Conservation (phyloP, 2,113 vertebrate species). For the Rhinopomastus cyanomelas region DNA sequence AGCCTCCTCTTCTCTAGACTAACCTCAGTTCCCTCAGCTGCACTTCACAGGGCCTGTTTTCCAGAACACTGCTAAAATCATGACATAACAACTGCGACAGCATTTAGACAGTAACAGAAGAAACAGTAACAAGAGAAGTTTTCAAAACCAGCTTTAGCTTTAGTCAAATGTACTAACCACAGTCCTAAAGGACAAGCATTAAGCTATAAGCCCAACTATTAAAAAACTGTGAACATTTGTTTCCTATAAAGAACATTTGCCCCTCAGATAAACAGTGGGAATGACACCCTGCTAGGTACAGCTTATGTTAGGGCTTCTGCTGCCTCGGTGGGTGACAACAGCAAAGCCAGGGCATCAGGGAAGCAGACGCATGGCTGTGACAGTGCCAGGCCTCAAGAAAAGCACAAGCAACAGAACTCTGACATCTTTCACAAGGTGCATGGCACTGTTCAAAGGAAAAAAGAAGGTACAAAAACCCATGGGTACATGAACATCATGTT, state of each 20-base stretch:
- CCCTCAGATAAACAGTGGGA: neutral
- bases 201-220: neutral
- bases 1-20: too few relatives aligned
- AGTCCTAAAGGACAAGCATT: neutral
- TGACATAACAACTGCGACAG: neutral
- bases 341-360: fast-evolving
- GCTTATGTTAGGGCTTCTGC: neutral
- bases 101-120: neutral
- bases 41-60: too few relatives aligned
- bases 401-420: too few relatives aligned
- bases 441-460: fast-evolving
- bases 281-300: fast-evolving
- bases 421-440: too few relatives aligned
- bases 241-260: neutral
- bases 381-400: fast-evolving
- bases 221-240: neutral
- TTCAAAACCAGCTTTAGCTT: neutral
- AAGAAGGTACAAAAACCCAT: neutral
- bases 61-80: neutral
- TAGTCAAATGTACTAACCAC: neutral
- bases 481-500: fast-evolving
- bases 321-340: fast-evolving
- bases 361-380: fast-evolving
- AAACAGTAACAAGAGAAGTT: neutral
- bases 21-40: too few relatives aligned